Conservation (phyloP, 2,797 vertebrate genomes). For the Kryptopterus vitreolus region DNA sequence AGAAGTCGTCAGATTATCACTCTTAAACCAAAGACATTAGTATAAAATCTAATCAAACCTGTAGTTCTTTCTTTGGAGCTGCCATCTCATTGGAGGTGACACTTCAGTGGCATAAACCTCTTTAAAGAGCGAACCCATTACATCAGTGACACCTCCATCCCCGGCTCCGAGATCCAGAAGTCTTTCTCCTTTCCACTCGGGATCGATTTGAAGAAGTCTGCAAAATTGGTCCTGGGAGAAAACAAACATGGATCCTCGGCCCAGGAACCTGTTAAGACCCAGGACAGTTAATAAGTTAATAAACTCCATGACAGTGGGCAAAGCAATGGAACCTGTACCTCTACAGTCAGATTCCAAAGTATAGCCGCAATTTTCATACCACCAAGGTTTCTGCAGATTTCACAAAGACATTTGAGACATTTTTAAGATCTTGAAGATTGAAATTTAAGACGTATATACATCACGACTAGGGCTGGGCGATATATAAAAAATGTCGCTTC, state of each 20-base stretch:
- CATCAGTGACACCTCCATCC: constrained; percentile 91
- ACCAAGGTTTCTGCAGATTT: too few species aligned
- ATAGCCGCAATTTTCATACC: too few species aligned
- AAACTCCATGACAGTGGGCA: neutral
- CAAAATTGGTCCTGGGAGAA: constrained; percentile 93
- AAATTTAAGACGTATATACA: too few species aligned
- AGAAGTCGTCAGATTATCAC: neutral
- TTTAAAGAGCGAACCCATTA: constrained; percentile 90
- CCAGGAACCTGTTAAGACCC: constrained; percentile 89
- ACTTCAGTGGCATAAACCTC: constrained; percentile 94
- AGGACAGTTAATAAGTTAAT: too few species aligned
- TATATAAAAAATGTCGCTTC: too few species aligned
- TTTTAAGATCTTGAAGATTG: too few species aligned
- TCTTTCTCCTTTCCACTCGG: constrained; percentile 86
- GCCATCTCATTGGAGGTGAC: constrained; percentile 95
- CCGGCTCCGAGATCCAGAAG: constrained; percentile 95
- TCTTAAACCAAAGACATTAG: neutral
- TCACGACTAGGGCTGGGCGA: too few species aligned
- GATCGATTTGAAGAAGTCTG: constrained; percentile 81
- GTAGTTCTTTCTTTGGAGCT: constrained; percentile 93
- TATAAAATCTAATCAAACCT: constrained; percentile 67
- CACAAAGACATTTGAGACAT: too few species aligned
- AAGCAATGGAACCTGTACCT: neutral
- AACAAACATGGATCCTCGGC: constrained; percentile 97
- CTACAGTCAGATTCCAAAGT: neutral